phyloP scores from a whole-genome alignment of 2,113 vertebrate genomes.

The Grammomys dolichurus region DNA sequence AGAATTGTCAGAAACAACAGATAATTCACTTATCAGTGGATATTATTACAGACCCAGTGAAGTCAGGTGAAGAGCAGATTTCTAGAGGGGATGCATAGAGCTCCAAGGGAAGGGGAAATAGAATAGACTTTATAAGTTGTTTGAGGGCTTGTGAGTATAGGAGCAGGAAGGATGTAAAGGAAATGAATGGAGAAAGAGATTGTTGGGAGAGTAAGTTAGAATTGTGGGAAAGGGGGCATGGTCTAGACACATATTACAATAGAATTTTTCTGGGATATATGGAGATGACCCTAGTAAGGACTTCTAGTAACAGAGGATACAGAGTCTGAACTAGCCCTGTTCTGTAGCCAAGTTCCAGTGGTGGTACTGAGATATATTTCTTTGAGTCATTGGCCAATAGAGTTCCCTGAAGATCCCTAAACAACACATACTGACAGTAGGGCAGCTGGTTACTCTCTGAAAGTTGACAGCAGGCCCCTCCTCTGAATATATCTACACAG shows the following conservation, averaged over 20 bases:
- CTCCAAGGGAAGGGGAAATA: background rate
- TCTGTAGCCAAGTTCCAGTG: background rate
- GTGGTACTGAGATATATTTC: background rate
- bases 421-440: background rate
- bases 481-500: background rate
- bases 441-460: background rate
- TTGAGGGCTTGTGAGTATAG: background rate
- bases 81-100: background rate
- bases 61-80: background rate
- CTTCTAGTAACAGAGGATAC: background rate
- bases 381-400: background rate
- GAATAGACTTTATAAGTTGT: background rate
- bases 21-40: background rate
- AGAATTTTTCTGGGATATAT: background rate
- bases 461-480: background rate
- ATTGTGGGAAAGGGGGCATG: accelerated
- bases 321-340: background rate
- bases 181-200: background rate
- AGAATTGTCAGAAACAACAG: background rate
- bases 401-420: background rate
- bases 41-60: background rate
- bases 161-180: background rate
- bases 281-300: background rate
- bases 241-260: background rate
- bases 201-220: background rate